Percentiles rank a stretch among this genome's conserved stretches.
Evolutionary conservation across 2,113 vertebrate genomes (phyloP).

Genomic region (Mungos mungo): DNA sequence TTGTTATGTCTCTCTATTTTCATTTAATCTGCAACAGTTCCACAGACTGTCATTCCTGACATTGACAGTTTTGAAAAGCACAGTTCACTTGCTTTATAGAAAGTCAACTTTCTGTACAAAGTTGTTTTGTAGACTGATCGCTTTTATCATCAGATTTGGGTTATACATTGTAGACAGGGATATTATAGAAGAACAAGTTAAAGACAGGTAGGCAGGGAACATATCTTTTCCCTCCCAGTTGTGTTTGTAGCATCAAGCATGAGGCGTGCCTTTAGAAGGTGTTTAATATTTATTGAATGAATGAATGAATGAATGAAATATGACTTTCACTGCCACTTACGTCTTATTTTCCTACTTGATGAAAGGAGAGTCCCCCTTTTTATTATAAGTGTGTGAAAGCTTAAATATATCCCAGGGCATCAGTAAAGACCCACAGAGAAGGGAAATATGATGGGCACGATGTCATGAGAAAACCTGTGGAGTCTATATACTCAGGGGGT

Average conservation of each 20-base stretch:
- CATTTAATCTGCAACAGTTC: background rate
- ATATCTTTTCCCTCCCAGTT: background rate
- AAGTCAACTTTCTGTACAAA: background rate
- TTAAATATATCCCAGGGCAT: background rate
- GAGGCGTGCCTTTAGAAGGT: background rate
- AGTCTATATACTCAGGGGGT: background rate
- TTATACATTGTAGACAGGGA: background rate
- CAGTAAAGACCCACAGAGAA: background rate
- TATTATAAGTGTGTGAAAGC: background rate
- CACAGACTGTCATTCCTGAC: background rate
- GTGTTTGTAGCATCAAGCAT: background rate
- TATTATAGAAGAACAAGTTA: background rate
- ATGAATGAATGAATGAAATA: background rate
- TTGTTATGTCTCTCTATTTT: background rate
- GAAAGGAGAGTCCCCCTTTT: background rate
- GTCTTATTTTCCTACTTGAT: background rate
- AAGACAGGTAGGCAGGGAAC: background rate
- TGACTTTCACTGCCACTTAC: background rate
- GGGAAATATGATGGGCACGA: background rate
- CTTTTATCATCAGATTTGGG: background rate
- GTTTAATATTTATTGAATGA: background rate
- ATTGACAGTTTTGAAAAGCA: conserved; percentile 13
- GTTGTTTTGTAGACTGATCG: background rate
- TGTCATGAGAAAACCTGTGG: rapidly evolving
- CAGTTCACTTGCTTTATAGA: background rate